Percentiles rank a stretch among this genome's conserved stretches.
Conservation (phyloP, 2,113 vertebrate species). For the Psilopogon haemacephalus region DNA sequence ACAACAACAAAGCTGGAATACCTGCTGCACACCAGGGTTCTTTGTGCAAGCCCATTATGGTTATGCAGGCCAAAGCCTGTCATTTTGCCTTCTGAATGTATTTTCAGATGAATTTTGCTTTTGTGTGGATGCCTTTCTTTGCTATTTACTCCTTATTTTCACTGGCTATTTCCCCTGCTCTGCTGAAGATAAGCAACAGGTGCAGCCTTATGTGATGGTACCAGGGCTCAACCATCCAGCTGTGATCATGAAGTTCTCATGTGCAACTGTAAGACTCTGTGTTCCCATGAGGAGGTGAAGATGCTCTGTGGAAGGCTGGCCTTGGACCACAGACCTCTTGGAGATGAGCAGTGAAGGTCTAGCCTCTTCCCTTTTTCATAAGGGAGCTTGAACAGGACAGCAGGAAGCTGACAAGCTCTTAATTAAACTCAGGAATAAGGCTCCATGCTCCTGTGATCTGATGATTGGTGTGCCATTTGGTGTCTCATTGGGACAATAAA, state of each 20-base stretch:
- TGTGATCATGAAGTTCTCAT: neutral
- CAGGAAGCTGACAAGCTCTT: neutral
- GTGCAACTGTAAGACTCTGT: accelerated
- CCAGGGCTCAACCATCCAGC: neutral
- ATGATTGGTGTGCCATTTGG: accelerated
- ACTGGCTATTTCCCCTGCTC: neutral
- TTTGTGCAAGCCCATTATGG: neutral
- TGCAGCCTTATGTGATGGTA: neutral
- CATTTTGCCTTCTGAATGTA: neutral
- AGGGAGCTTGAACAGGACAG: neutral
- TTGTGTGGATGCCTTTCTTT: neutral
- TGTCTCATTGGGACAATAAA: neutral
- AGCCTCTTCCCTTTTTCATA: neutral
- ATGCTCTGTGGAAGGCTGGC: neutral
- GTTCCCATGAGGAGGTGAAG: neutral
- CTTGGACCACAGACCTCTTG: neutral
- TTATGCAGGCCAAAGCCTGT: neutral
- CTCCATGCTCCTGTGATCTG: neutral
- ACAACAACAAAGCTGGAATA: neutral
- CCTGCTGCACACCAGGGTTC: conserved; percentile 7
- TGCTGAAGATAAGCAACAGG: neutral
- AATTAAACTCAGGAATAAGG: neutral
- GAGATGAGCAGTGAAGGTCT: neutral
- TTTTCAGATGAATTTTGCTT: neutral
- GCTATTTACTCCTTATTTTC: neutral